Evolutionary conservation across 2,797 vertebrate genomes (phyloP).

Genomic region (Sternotherus odoratus): DNA sequence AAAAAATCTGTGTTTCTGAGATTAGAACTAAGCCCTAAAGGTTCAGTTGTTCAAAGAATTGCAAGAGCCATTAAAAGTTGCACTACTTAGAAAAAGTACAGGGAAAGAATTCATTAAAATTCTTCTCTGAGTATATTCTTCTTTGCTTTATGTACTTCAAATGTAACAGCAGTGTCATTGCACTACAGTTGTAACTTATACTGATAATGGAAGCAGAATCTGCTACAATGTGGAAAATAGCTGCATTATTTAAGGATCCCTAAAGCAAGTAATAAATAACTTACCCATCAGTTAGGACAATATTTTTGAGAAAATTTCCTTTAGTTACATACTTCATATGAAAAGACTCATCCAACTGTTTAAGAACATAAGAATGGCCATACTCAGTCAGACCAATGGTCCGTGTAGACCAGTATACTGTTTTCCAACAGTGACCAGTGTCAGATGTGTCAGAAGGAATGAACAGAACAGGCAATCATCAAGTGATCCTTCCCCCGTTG

Average conservation of each 20-base stretch:
- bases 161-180: background rate
- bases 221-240: constrained; percentile 24
- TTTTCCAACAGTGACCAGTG: too few species aligned
- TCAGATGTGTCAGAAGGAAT: too few species aligned
- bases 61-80: background rate
- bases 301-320: constrained; percentile 22
- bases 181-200: background rate
- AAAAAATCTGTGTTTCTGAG: background rate
- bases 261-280: constrained; percentile 42
- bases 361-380: background rate
- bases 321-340: constrained; percentile 4
- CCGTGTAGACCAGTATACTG: too few species aligned
- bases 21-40: background rate
- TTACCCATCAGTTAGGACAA: background rate
- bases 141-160: background rate
- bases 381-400: too few species aligned
- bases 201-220: constrained; percentile 15
- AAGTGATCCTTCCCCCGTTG: too few species aligned
- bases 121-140: background rate
- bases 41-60: background rate
- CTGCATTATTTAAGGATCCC: constrained; percentile 26
- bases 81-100: background rate
- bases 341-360: background rate
- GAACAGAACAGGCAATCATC: too few species aligned
- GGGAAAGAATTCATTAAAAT: background rate